Base-by-base conservation (phyloP, 2,113 vertebrate genomes). In the Smithornis capensis region DNA sequence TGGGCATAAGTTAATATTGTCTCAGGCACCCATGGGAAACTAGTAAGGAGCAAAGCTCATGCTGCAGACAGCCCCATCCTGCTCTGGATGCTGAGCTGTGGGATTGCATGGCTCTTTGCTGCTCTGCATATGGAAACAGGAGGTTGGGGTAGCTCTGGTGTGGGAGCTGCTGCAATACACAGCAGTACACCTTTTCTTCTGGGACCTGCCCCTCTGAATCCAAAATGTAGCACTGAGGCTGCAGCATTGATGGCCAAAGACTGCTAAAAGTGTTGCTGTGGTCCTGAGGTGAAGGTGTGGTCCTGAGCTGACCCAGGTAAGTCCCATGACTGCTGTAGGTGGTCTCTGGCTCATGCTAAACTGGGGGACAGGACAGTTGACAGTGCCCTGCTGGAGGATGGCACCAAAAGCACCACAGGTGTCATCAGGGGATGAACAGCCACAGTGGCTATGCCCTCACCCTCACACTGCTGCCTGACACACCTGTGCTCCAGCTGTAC, bases 221-320 rank as follows among this genome's bases (percentile, higher is more conserved):
- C 10, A 3, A 27, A 21, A 38, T 0, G 0, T 0, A 23, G 49
- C 0, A 0, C 29, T 55, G 65, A 7, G 3, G n/a, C 17, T 1
- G 4, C 23, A 28, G 60, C 21, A 64, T 3, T 42, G 62, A 22
- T 42, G 38, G 28, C 35, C 1, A 2, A 45, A 38, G 52, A 12
- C 31, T 50, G 67, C 12, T 0, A 19, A 9, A 10, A 12, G 62
- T 3, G 2, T 28, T 18, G 56, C 56, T 31, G 45, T 10, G n/a
- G 14, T 25, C 10, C 24, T 35, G 73, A 42, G 52, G 31, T 6
- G 63, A 33, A 37, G 55, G 35, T 45, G 50, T 44, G 60, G 50
- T 22, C 33, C n/a, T n/a, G n/a, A n/a, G n/a, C n/a, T n/a, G n/a
- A n/a, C n/a, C 60, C 45, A 10, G 14, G 3, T 4, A 47, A n/a